A percentile compares a stretch with the other conserved stretches of the same genome.
Evolutionary conservation across 2,797 vertebrate species (phyloP).

Genomic region (Diplodus puntazzo): DNA sequence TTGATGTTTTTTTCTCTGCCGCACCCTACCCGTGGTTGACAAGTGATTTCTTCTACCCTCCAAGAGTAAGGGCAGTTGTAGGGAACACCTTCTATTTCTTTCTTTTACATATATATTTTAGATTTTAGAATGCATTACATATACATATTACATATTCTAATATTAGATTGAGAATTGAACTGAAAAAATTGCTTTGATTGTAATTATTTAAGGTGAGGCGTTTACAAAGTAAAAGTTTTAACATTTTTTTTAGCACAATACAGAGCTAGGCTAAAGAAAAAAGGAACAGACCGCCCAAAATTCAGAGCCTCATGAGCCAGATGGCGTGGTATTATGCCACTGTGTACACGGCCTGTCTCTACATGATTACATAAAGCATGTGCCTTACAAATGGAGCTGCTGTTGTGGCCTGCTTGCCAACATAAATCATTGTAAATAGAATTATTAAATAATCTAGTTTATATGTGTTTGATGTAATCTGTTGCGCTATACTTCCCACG

Average conservation of each 20-base stretch:
- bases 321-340: constrained; percentile 79
- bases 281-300: constrained; percentile 65
- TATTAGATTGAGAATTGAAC: background rate
- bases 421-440: constrained; percentile 75
- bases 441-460: constrained; percentile 75
- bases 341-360: constrained; percentile 75
- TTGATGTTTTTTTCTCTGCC: background rate
- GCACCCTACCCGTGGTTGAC: background rate
- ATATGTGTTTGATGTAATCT: constrained; percentile 72
- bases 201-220: background rate
- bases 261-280: constrained; percentile 58
- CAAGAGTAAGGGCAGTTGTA: background rate
- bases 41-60: background rate
- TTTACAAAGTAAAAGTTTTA: background rate
- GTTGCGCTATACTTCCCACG: constrained; percentile 27
- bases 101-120: background rate
- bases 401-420: constrained; percentile 64
- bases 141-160: background rate
- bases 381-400: constrained; percentile 80
- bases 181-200: background rate
- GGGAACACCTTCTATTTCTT: background rate
- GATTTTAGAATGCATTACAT: background rate
- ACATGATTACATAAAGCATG: constrained; percentile 80
- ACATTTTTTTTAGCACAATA: constrained; percentile 31
- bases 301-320: constrained; percentile 76